Evolutionary conservation across 1,140 invertebrate species (phyloP), one percentile per base, ranked within the genome.

Genomic region (Aphaenogaster ashmeadi): DNA sequence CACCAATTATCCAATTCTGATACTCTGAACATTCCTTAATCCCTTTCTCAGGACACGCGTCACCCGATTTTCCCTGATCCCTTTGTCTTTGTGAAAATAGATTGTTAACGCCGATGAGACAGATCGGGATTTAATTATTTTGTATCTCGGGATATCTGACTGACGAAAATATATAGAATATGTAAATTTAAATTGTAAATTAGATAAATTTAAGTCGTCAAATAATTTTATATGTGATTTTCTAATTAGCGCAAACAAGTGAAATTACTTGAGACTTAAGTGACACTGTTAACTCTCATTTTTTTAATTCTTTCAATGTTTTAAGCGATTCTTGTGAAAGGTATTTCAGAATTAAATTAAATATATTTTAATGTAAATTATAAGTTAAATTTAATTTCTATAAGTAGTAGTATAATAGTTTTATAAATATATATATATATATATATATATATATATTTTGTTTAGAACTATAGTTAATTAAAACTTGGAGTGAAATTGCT

Each of bases 1-100:
- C 60, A 66, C 77, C 47, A 72, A 60, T 90, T 90, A 81, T 56
- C 54, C 87, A 79, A 84, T 67, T 69, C 21, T 52, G 69, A 36
- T 56, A 47, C 4, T 78, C 77, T 44, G 15, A 62, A 78, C 58
- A 44, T 60, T 13, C 44, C 52, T 75, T 60, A 15, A 60, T 80
- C 41, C 52, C 36, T 7, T 27, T 50, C 41, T 44, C 9, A 64
- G 33, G 44, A 54, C n/a, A 52, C 50, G 8, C 66, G 13, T 44
- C 18, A 27, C 27, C 11, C 50, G 33, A n/a, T 7, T n/a, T 3
- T 44, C 3, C 41, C 41, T 36, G 21, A 64, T 36, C 27, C 44
- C 60, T 66, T 56, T 15, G 33, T 21, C 36, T 41, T 27, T 15
- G 11, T 3, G 44, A 13, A 41, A 80, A 3, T 79, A n/a, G 11